These are phyloP conservation scores for Thaleichthys pacificus DNA, from an alignment of 2,797 vertebrate genomes.

Conservation along the genomic window DNA sequence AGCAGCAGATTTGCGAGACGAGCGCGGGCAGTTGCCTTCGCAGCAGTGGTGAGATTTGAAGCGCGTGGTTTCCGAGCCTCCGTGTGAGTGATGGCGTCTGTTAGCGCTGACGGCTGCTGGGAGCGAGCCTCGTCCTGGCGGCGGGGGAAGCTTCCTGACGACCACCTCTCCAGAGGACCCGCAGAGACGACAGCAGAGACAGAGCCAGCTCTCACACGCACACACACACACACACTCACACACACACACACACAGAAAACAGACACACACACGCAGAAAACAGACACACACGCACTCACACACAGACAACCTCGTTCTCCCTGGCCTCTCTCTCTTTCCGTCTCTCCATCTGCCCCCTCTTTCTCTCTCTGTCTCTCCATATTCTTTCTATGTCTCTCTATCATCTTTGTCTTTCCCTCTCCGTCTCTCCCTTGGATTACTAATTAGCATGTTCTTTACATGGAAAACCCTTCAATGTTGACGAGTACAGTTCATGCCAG, in stretches of 20 bases:
- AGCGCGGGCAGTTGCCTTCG: constrained; percentile 71
- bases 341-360: constrained; percentile 31
- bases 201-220: constrained; percentile 54
- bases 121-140: background rate
- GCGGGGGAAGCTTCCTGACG: background rate
- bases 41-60: constrained; percentile 72
- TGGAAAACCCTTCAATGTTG: background rate
- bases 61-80: constrained; percentile 4
- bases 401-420: background rate
- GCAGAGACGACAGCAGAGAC: background rate
- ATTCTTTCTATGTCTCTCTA: background rate
- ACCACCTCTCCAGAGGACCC: no score
- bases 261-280: constrained; percentile 21
- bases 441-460: background rate
- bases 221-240: background rate
- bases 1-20: constrained; percentile 70
- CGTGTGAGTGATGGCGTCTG: constrained; percentile 3
- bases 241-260: constrained; percentile 5
- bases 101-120: background rate
- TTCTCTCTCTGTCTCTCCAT: background rate
- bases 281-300: background rate
- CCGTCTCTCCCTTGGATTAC: background rate
- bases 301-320: background rate
- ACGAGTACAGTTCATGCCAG: no score
- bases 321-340: constrained; percentile 30